Evolutionary conservation across 30 jellyfish, hydroid and myxozoan genomes (phyloP), one percentile per base, ranked within the genome.

Genomic region (Clytia hemisphaerica): DNA sequence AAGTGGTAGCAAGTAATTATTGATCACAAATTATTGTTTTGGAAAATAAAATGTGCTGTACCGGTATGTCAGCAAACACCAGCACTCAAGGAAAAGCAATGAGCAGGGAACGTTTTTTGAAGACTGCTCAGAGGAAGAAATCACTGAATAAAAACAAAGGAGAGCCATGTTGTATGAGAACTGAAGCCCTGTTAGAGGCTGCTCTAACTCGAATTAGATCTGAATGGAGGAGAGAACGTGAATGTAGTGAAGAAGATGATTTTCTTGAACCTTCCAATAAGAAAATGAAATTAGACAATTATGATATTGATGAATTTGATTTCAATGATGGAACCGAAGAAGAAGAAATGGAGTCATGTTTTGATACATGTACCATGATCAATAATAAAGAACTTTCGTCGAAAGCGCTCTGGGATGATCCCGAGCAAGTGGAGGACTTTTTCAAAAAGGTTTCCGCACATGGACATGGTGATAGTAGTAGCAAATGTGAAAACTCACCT

Each of bases 81-180:
- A n/a, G n/a, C n/a, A n/a, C n/a, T n/a, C n/a, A n/a, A n/a, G n/a
- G n/a, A n/a, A n/a, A n/a, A n/a, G n/a, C n/a, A 46, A 65, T 65
- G 78, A 65, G 70, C 63, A 65, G 72, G 25, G 78, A 65, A 36
- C 45, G 71, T 44, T 65, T 65, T 37, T 44, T 65, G 38, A 65
- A 65, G 38, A 36, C 78, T 25, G 78, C 78, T 32, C 64, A 36
- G 25, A 33, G 68, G 44, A 65, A 65, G 37, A 65, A 65, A 44
- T 30, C 34, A 7, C 15, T 36, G 25, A 65, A 65, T 29, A 65
- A 65, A 45, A 65, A 45, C 26, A 65, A 36, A 25, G 67, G 68
- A 22, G 78, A 65, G 63, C 78, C 78, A 9, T 22, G n/a, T n/a
- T n/a, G 78, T n/a, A 65, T 65, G 78, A 33, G 78, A 44, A 34